Evolutionary conservation across 2,113 vertebrate genomes (phyloP).

Genomic region (Ivindomyrus marchei): DNA sequence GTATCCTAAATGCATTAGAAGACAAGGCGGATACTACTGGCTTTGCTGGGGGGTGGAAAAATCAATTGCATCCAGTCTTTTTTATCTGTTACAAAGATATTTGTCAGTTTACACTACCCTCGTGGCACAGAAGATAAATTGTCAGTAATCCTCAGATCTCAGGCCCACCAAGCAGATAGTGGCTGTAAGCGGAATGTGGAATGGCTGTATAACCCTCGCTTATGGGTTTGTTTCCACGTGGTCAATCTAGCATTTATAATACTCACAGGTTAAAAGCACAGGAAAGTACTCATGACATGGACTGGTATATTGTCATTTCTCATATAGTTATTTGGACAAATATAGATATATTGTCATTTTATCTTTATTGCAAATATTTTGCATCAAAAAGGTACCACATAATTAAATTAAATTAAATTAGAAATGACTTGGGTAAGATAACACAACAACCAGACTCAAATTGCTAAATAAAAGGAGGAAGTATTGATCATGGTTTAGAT

Average conservation of each 20-base stretch:
- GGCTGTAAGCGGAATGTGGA: neutral
- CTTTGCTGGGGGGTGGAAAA: neutral
- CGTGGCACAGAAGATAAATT: neutral
- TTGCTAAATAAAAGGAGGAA: neutral
- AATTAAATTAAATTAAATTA: neutral
- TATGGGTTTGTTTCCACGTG: neutral
- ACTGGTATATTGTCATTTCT: neutral
- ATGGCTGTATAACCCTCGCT: neutral
- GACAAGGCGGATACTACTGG: neutral
- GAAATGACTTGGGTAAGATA: neutral
- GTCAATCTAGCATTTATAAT: neutral
- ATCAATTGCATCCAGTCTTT: slow-evolving; percentile 1
- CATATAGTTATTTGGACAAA: neutral
- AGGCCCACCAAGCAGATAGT: neutral
- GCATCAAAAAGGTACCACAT: neutral
- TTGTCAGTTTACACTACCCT: neutral
- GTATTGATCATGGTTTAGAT: neutral
- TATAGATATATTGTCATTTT: neutral
- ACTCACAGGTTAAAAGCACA: neutral
- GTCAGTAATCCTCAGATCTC: neutral
- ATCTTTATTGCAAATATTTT: neutral
- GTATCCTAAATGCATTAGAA: neutral
- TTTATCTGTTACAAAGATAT: slow-evolving; percentile 11
- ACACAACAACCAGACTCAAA: neutral
- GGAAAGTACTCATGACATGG: neutral